Base-by-base conservation (phyloP, 2,797 vertebrate species). In the Rallus crepitans region DNA sequence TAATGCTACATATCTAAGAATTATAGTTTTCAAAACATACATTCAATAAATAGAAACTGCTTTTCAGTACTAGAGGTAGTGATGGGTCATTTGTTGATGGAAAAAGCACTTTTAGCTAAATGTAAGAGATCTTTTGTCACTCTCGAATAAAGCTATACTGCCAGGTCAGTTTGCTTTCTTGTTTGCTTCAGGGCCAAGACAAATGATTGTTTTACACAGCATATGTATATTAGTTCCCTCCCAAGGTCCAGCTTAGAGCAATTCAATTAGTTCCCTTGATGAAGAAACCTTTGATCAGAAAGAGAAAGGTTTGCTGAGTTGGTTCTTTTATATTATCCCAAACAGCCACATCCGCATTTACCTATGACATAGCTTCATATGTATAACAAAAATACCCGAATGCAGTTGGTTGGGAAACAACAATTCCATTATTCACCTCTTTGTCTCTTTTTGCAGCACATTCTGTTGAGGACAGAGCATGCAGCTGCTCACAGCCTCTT, bases 271-370 rank as follows among this genome's bases (percentile, higher is more conserved):
- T 63, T 82, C 11, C 13, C 55, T 79, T 42, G 47, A 84, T 80
- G 88, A 87, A 89, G 89, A 90, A 94, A 69, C 9, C 23, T 63
- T 65, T 52, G 35, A 56, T 76, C 63, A 94, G 50, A 81, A 90
- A 50, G 17, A 77, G 39, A 72, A 68, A 91, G n/a, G 8, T 59
- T 39, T 84, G 17, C n/a, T 89, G 73, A 84, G 37, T 72, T 52
- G 70, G 53, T 76, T 53, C 7, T 78, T 90, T 87, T 24, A 24
- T 39, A 72, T 71, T 91, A 63, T 48, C 60, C 27, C 24, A n/a
- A 30, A 73, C 83, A 1, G 2, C 31, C 37, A 72, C 40, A 53
- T 88, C 40, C 61, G 42, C 57, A 19, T 79, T 89, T 89, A 87
- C 75, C 35, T 76, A 15, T 40, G 59, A 82, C 64, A 65, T 42